Evolutionary conservation across 1,140 invertebrate genomes (phyloP), one percentile per base, ranked within the genome.

Genomic region (Oedothorax gibbosus): DNA sequence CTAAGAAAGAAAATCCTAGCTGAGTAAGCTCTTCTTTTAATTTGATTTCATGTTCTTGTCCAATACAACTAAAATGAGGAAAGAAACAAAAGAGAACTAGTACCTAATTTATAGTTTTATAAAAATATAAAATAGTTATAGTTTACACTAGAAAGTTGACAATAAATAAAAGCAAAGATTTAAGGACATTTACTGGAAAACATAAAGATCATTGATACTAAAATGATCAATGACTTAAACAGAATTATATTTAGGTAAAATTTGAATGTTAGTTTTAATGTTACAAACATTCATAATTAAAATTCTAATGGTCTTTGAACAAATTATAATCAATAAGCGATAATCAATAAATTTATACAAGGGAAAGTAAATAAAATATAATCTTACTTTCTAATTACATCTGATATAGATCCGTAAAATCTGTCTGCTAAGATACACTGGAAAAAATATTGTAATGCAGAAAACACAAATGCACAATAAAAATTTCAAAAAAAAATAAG

Each of bases 31-130:
- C 91, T 77, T 91, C 89, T 86, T 93, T 92, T 3, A 96, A 88
- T 85, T 93, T 92, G 49, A 93, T 88, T 90, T 96, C 95, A 89
- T 95, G 95, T 88, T 96, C 94, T 88, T 93, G 91, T 7, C 95
- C 95, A 83, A 95, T 89, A n/a, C 93, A 93, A 86, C 94, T 94
- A 86, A 78, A 88, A 87, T 88, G 10, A 68, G 11, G 51, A n/a
- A 69, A 51, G 10, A 0, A 9, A 7, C 49, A 50, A 7, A 14
- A 49, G 21, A 11, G 49, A 71, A n/a, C 50, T 51, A n/a, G 14
- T n/a, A 35, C 35, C 35, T 35, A 1, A 35, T 35, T 35, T 35
- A 35, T 35, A 35, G 1, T 2, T 35, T 35, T 35, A 2, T 35
- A 35, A 35, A 35, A 35, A 35, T 1, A 35, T 35, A 35, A 35